Evolutionary conservation across 2,113 vertebrate species (phyloP), one percentile per base, ranked within the genome.

Genomic region (Rhynchopsitta pachyrhyncha): DNA sequence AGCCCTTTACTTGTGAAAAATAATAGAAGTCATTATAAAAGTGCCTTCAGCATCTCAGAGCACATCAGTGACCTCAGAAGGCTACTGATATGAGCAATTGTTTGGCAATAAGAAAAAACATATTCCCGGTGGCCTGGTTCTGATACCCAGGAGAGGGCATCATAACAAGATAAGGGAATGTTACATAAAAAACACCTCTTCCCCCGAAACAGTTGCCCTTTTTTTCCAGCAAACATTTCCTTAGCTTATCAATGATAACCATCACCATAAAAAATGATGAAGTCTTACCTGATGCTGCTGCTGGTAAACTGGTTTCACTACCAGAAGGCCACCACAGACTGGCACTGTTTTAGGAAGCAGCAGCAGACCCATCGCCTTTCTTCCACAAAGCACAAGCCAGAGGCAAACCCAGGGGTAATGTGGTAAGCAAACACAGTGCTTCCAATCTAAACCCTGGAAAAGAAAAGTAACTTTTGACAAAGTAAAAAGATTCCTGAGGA

Each of bases 401-500:
- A 69, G 31, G 77, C 71, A 88, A 70, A 88, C 39, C 42, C 74
- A 47, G 63, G 69, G n/a, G 52, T 68, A 68, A 37, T 4, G 37
- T 6, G 1, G 17, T 64, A 83, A 86, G 86, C 88, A 87, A 87
- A 79, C 62, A 16, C 23, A 47, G 47, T 2, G 2, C 49, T 89
- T 80, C 63, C 82, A 90, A 52, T 33, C 13, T 39, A 62, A 59
- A 68, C 29, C 50, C 71, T 94, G 68, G 53, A 69, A 96, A 74
- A 93, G 37, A 93, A 90, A 96, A 96, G 91, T 94, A 93, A 80
- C 93, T 96, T 95, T 76, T 63, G 52, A 86, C 33, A 31, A 92
- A 94, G 63, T 63, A 49, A 91, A 87, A 96, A 87, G 86, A 84
- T 92, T 95, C 91, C 63, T 95, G 84, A 96, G 93, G 95, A 96